Evolutionary conservation across 1,140 invertebrate genomes (phyloP), one percentile per base, ranked within the genome.

Genomic region (Zophobas morio): DNA sequence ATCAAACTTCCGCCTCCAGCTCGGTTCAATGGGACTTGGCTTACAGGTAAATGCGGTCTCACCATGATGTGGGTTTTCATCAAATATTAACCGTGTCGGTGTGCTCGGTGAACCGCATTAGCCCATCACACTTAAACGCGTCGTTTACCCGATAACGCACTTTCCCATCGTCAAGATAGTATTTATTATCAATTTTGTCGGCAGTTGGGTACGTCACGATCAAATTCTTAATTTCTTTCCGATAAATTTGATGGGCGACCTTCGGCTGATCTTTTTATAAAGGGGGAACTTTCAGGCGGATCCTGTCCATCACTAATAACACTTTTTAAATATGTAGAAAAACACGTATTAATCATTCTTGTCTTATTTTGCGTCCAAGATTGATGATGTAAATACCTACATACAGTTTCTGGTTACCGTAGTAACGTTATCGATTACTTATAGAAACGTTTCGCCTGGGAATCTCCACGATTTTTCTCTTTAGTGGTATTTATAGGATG

Each of bases 1-100:
- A 86, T 89, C 20, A 89, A 90, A 76, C 88, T 90, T 74, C 90
- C 93, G 81, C 89, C 90, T 78, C 88, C 89, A 75, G 80, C 84
- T 56, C 88, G 87, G 70, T 94, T 94, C 83, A 95, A 95, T 83
- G 94, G 93, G 33, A 92, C 92, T 34, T 96, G 94, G 94, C 90
- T 94, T 66, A 92, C 93, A 88, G 94, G 94, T 96, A 86, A 87
- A 56, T 72, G 60, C 20, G 49, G 6, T 51, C 60, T n/a, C 36
- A 34, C 5, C n/a, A 36, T 63, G 35, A 63, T 37, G 57, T 37
- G 32, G 57, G 57, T 37, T 34, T 2, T 66, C 8, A 40, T 66
- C 60, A 66, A 66, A 66, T 42, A 66, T 66, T 66, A 66, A 66
- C 37, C 2, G 33, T 34, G 57, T 63, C 35, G 35, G 57, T 63